phyloP scores from a whole-genome alignment of 2,797 vertebrate species.

The Neosilurus mollespiculum region DNA sequence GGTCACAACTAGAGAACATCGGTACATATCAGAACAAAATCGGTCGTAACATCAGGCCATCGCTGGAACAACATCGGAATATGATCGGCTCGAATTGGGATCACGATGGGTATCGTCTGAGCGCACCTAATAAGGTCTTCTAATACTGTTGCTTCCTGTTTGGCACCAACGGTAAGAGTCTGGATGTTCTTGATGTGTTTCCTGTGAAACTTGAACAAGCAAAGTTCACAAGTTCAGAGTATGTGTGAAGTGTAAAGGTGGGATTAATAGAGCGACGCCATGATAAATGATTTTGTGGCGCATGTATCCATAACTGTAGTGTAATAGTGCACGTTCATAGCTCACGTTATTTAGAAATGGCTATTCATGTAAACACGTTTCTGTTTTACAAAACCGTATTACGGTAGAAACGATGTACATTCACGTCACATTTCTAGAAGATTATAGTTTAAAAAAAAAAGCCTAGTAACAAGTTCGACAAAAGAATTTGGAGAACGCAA shows the following conservation, averaged over 20 bases:
- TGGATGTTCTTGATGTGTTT: not conserved
- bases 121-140: too few species aligned
- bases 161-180: not conserved
- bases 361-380: not conserved
- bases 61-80: too few species aligned
- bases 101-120: too few species aligned
- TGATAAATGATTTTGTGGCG: not conserved
- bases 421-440: not conserved
- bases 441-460: not conserved
- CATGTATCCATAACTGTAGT: not conserved
- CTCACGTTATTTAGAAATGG: not conserved
- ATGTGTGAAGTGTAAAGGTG: not conserved
- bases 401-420: not conserved
- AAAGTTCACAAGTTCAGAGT: not conserved
- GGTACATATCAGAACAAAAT: too few species aligned
- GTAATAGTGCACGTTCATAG: not conserved
- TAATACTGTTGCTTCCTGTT: not conserved
- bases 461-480: not conserved
- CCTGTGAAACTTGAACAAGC: not conserved
- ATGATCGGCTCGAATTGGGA: too few species aligned
- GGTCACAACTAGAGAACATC: too few species aligned
- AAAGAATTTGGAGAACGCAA: too few species aligned
- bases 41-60: too few species aligned
- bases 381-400: not conserved
- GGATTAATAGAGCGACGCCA: not conserved